Evolutionary conservation across 2,113 vertebrate genomes (phyloP).

Genomic region (Chiloscyllium plagiosum): DNA sequence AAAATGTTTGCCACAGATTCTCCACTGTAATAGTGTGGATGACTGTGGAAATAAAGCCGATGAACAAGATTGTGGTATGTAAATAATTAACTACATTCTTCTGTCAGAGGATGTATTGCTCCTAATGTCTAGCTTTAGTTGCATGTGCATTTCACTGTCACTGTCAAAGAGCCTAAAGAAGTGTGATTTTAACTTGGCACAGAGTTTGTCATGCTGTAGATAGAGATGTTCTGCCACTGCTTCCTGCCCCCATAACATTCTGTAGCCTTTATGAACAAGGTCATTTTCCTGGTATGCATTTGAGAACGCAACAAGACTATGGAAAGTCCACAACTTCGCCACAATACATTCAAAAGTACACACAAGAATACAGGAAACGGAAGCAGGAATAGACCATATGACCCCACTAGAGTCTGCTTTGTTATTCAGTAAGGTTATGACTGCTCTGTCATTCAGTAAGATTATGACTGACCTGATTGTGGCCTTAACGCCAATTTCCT

Average conservation of each 20-base stretch:
- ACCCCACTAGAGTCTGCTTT: too few species aligned
- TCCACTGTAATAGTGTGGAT: conserved; percentile 86
- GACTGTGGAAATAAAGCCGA: conserved; percentile 88
- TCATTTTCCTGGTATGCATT: neutral
- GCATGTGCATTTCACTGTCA: neutral
- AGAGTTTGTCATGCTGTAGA: neutral
- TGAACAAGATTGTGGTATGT: conserved; percentile 87
- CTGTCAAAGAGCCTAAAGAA: too few species aligned
- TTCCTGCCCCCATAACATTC: neutral
- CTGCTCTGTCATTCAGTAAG: too few species aligned
- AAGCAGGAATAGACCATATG: too few species aligned
- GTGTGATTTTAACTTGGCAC: neutral
- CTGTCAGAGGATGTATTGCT: neutral
- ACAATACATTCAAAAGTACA: too few species aligned
- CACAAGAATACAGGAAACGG: too few species aligned
- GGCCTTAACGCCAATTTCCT: too few species aligned
- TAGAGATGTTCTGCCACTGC: neutral
- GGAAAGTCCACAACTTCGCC: too few species aligned
- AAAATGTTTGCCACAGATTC: conserved; percentile 78
- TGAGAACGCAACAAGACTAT: too few species aligned
- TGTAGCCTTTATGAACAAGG: neutral
- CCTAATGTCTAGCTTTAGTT: neutral
- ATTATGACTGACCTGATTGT: too few species aligned
- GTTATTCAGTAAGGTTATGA: too few species aligned
- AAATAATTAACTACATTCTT: neutral